Base-by-base conservation (phyloP, 2,797 vertebrate species). In the Arremon aurantiirostris region DNA sequence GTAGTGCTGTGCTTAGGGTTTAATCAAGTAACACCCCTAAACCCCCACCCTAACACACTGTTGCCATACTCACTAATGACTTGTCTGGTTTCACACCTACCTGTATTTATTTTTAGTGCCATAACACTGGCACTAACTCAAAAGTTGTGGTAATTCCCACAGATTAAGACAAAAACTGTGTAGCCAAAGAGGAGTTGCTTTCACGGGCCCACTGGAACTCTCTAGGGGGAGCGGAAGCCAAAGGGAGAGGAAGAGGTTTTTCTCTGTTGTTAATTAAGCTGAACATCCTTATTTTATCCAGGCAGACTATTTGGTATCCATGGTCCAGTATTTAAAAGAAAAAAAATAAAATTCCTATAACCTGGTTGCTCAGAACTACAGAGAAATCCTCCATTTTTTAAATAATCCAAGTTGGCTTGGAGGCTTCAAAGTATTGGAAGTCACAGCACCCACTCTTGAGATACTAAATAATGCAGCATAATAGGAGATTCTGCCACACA, bases 401-500 rank as follows among this genome's bases (percentile, higher is more conserved):
- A 92, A 69, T 86, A 92, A 81, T 76, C 59, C 63, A 79, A 69
- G 15, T 7, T 39, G 11, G 6, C 53, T 79, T 79, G 44, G 21
- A 95, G 16, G 22, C 47, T 89, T 93, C 78, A 89, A 39, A 90
- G 30, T 4, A 19, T 93, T 95, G 85, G 85, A 81, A 90, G 68
- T 82, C 85, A 83, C 82, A 37, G 34, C 65, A 30, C 56, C 81
- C 64, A 65, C n/a, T 35, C 75, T 26, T 42, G 59, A 93, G 39
- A 42, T 89, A 69, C 24, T 95, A 87, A 96, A 95, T 94, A 94
- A 94, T 83, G 56, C 78, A 89, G 61, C 15, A 26, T 23, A 66
- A 70, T 57, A 86, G 39, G 22, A 81, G 35, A 71, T 56, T 83
- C 73, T 81, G 50, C 78, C 14, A 35, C 24, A n/a, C 18, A 86